Percentiles rank a stretch among this genome's conserved stretches.
phyloP scores from a whole-genome alignment of 2,113 vertebrate species.

The Amazona guildingii region DNA sequence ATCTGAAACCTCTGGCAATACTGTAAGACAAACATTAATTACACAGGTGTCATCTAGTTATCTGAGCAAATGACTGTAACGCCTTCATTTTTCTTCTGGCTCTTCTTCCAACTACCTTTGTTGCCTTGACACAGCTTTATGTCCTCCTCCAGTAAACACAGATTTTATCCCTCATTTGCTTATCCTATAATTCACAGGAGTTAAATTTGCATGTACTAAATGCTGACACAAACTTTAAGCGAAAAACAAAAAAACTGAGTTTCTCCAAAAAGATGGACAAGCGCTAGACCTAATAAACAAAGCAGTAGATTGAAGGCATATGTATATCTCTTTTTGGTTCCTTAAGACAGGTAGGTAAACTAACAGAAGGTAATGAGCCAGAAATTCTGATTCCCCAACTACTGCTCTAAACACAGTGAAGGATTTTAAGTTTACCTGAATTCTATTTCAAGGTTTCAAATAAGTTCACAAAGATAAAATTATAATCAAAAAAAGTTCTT shows the following conservation, averaged over 20 bases:
- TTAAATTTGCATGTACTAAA: not conserved
- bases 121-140: not conserved
- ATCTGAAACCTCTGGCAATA: slow-evolving; percentile 1
- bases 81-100: slow-evolving; percentile 42
- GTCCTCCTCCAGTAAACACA: not conserved
- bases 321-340: not conserved
- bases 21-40: slow-evolving; percentile 36
- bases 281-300: not conserved
- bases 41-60: slow-evolving; percentile 37
- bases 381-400: not conserved
- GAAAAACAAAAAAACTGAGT: not conserved
- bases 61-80: slow-evolving; percentile 17
- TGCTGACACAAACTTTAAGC: not conserved
- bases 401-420: not conserved
- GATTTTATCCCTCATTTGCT: not conserved
- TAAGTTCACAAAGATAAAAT: not conserved
- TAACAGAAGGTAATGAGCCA: not conserved
- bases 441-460: not conserved
- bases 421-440: not conserved
- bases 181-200: not conserved
- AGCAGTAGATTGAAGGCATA: not conserved
- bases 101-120: not conserved
- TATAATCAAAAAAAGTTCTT: not conserved
- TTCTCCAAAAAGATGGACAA: not conserved
- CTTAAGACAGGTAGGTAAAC: not conserved